These are phyloP conservation scores for Cephus pygmeus DNA, from an alignment of 2,888 invertebrate genomes.

Conservation along the genomic window DNA sequence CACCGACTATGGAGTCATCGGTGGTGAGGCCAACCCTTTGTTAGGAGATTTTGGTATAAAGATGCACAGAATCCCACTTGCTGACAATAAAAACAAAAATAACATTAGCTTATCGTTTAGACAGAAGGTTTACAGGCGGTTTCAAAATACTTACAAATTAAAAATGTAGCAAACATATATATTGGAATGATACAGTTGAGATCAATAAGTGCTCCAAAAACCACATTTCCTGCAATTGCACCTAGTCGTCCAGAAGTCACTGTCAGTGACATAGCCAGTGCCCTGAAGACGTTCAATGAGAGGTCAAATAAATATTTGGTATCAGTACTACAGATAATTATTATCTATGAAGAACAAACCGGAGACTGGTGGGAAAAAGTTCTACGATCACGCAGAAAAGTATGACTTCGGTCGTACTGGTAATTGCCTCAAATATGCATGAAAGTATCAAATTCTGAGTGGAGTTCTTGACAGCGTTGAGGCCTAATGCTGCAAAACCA, in stretches of 20 bases:
- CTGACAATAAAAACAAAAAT: slow-evolving; percentile 62
- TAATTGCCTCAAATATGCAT: slow-evolving; percentile 82
- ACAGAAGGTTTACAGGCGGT: background rate
- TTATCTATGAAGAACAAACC: background rate
- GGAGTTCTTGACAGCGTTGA: slow-evolving; percentile 67
- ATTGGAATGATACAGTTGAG: slow-evolving; percentile 80
- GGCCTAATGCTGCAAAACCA: background rate
- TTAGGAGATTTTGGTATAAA: slow-evolving; percentile 69
- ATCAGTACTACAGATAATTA: background rate
- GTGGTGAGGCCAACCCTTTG: background rate
- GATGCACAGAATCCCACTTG: slow-evolving; percentile 77
- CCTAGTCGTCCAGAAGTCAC: slow-evolving; percentile 59
- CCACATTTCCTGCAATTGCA: slow-evolving; percentile 78
- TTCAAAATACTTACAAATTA: slow-evolving; percentile 16
- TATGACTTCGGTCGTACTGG: slow-evolving; percentile 81
- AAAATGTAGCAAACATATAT: slow-evolving; percentile 50
- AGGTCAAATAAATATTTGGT: background rate
- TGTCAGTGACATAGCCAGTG: background rate
- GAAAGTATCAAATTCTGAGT: slow-evolving; percentile 78
- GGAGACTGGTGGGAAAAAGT: slow-evolving; percentile 79
- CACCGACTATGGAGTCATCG: background rate
- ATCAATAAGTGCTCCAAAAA: slow-evolving; percentile 83
- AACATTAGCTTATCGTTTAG: background rate
- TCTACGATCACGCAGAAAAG: slow-evolving; percentile 83
- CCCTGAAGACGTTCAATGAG: background rate